A percentile compares a stretch with the other conserved stretches of the same genome.
Evolutionary conservation across 2,113 vertebrate genomes (phyloP).

Genomic region (Sprattus sprattus): DNA sequence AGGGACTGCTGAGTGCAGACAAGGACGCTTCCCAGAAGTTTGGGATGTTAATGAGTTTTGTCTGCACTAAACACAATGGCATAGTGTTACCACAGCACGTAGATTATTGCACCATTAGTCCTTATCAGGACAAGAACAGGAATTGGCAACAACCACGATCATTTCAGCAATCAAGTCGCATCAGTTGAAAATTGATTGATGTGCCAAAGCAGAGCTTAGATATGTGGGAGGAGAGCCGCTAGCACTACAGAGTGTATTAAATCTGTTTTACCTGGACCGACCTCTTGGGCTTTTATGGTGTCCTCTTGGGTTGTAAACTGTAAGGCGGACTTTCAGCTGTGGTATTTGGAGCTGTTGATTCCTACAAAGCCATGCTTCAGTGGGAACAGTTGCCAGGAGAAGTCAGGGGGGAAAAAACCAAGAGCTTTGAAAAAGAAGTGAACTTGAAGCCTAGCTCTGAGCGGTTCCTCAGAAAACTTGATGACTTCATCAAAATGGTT

Average conservation of each 20-base stretch:
- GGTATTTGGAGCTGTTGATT: not conserved
- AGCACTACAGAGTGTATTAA: not conserved
- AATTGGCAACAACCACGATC: not conserved
- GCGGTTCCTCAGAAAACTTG: slow-evolving; percentile 30
- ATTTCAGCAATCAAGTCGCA: not conserved
- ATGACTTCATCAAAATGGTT: slow-evolving; percentile 40
- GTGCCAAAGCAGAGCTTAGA: slow-evolving; percentile 33
- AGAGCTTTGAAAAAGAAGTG: not conserved
- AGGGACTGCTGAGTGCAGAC: not conserved
- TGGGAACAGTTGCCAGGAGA: not conserved
- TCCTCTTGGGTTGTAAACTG: not conserved
- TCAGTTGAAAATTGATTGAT: slow-evolving; percentile 27
- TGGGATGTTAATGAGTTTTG: not conserved
- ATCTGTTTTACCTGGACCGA: not conserved
- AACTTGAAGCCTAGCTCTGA: not conserved
- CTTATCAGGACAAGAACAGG: not conserved
- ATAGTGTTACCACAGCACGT: not conserved
- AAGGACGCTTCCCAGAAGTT: not conserved
- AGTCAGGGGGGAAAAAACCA: not conserved
- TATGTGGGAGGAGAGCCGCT: slow-evolving; percentile 10
- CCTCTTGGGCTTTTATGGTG: not conserved
- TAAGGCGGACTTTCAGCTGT: not conserved
- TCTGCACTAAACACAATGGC: not conserved
- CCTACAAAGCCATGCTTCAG: slow-evolving; percentile 11
- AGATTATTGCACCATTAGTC: not conserved